These are phyloP conservation scores for Patiria pectinifera DNA, from an alignment of 53 echinoderm and acorn worm species.

Conservation along the genomic window DNA sequence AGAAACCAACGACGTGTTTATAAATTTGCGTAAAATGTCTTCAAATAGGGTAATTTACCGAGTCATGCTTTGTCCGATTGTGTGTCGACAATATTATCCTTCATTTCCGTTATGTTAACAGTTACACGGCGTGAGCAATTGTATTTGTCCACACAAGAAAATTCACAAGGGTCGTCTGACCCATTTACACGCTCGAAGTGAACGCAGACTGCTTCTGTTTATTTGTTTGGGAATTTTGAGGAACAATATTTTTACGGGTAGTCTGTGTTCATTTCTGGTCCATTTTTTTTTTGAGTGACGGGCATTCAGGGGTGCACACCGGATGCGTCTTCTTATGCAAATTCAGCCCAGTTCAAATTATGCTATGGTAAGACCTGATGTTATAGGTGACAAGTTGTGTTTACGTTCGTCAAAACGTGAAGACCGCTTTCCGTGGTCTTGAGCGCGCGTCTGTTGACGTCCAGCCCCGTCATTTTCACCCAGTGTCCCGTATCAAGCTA, in stretches of 20 bases:
- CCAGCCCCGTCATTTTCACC: too few species aligned
- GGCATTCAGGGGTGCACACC: neutral
- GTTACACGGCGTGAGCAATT: neutral
- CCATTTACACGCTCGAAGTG: neutral
- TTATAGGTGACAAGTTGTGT: neutral
- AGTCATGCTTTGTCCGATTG: neutral
- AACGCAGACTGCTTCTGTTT: neutral
- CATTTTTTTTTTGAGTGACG: neutral
- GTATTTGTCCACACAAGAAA: neutral
- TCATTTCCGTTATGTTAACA: neutral
- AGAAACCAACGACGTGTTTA: conserved; percentile 4
- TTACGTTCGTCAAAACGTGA: neutral
- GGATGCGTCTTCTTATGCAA: conserved; percentile 5
- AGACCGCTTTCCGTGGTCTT: too few species aligned
- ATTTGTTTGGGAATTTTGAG: neutral
- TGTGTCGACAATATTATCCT: neutral
- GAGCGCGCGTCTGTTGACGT: too few species aligned
- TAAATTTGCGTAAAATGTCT: conserved; percentile 10
- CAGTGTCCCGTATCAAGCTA: too few species aligned
- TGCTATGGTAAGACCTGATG: neutral
- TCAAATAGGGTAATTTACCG: conserved; percentile 24
- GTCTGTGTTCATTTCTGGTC: neutral
- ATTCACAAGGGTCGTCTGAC: conserved; percentile 16
- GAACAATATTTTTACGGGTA: conserved; percentile 17
- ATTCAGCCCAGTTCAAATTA: neutral